These are phyloP conservation scores for Dendrocopos noguchii DNA, from an alignment of 2,113 vertebrate species.

Conservation along the genomic window DNA sequence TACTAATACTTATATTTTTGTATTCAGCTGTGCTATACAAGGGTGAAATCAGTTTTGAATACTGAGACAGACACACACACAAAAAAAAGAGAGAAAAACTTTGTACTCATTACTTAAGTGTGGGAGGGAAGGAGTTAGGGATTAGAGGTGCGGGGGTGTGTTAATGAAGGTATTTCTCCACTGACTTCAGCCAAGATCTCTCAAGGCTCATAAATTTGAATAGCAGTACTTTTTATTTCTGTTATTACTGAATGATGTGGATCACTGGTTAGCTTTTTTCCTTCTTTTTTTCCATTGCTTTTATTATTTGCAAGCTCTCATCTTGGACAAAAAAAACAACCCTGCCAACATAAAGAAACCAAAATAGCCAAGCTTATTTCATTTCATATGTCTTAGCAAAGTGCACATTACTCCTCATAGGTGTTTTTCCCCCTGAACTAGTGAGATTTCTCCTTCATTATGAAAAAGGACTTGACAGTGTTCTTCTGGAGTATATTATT, in stretches of 20 bases:
- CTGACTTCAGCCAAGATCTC: neutral
- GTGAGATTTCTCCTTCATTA: neutral
- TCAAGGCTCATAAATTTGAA: constrained; percentile 32
- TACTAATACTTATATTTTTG: neutral
- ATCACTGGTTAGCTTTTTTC: neutral
- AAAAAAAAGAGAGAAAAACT: neutral
- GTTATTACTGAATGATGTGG: neutral
- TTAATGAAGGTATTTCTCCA: constrained; percentile 26
- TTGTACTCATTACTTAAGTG: neutral
- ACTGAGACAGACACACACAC: neutral
- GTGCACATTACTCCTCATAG: neutral
- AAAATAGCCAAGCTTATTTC: neutral
- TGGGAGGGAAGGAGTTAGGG: neutral
- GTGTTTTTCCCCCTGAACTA: neutral
- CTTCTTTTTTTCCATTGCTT: neutral
- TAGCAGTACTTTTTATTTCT: constrained; percentile 9
- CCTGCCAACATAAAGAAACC: neutral
- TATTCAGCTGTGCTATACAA: neutral
- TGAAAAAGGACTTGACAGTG: neutral
- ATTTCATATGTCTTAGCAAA: neutral
- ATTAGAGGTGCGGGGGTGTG: neutral
- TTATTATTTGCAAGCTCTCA: neutral
- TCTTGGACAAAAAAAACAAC: neutral
- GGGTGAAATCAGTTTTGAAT: neutral
- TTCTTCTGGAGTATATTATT: neutral